Percentiles rank a stretch among this genome's conserved stretches.
These are phyloP conservation scores for Probaryconus sp. DNA, from an alignment of 1,140 invertebrate genomes.

Conservation along the genomic window DNA sequence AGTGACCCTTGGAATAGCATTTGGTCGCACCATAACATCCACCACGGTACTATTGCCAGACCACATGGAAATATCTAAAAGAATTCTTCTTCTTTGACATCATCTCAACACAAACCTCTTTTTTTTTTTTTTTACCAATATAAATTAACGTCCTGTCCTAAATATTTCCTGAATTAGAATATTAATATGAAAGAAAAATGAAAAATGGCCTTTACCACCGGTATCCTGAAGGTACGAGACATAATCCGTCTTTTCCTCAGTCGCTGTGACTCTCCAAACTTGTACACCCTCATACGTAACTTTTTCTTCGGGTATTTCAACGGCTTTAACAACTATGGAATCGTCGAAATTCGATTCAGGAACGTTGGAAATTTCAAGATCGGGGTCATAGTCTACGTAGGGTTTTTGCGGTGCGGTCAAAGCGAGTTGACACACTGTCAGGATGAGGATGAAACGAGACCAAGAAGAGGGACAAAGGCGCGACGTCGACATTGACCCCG, in stretches of 20 bases:
- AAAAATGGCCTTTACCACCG: slow-evolving; percentile 63
- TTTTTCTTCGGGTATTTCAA: slow-evolving; percentile 68
- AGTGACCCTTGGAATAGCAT: slow-evolving; percentile 77
- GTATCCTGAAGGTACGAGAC: slow-evolving; percentile 75
- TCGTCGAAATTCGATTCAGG: slow-evolving; percentile 44
- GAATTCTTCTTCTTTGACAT: not conserved
- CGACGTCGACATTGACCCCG: slow-evolving; percentile 22
- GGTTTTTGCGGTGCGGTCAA: too few relatives aligned
- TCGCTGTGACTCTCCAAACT: slow-evolving; percentile 76
- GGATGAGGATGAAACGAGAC: slow-evolving; percentile 16
- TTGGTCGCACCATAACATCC: slow-evolving; percentile 83
- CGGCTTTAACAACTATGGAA: slow-evolving; percentile 63
- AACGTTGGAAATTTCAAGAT: slow-evolving; percentile 52
- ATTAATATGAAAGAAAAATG: not conserved
- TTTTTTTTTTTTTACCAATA: not conserved
- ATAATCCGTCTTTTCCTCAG: slow-evolving; percentile 70
- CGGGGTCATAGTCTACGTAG: slow-evolving; percentile 1
- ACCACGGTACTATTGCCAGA: slow-evolving; percentile 82
- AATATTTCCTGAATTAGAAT: not conserved
- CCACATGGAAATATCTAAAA: slow-evolving; percentile 84
- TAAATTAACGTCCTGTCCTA: not conserved
- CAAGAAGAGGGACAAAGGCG: slow-evolving; percentile 10
- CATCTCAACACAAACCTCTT: not conserved
- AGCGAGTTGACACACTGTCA: too few relatives aligned
- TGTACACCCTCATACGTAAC: slow-evolving; percentile 79